Evolutionary conservation across 2,113 vertebrate species (phyloP).

Genomic region (Sorex fumeus): DNA sequence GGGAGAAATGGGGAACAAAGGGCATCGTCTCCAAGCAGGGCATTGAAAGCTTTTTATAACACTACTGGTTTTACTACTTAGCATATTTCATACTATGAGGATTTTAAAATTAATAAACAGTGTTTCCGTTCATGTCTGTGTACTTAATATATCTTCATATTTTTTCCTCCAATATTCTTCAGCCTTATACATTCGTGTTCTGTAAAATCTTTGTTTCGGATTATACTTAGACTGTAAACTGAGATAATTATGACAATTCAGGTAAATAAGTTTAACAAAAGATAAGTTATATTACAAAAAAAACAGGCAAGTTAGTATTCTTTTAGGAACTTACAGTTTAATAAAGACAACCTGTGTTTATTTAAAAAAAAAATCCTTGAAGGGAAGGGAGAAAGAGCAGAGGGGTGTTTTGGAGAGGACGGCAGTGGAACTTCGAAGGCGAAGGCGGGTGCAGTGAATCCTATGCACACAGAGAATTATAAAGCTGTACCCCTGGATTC

Average conservation of each 20-base stretch:
- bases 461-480: not conserved
- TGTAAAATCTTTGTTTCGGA: not conserved
- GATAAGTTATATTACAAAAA: not conserved
- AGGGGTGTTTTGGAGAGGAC: no score
- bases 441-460: no score
- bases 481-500: no score
- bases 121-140: conserved; percentile 13
- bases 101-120: not conserved
- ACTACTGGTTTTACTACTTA: conserved; percentile 11
- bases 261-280: conserved; percentile 30
- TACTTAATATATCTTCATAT: not conserved
- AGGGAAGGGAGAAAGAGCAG: no score
- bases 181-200: not conserved
- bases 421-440: no score
- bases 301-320: not conserved
- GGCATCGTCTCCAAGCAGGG: not conserved
- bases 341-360: not conserved
- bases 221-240: conserved; percentile 4
- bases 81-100: conserved; percentile 15
- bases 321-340: conserved; percentile 30
- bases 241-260: conserved; percentile 36
- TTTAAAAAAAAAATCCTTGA: not conserved
- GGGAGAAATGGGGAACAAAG: not conserved
- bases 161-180: not conserved
- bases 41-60: not conserved